These are phyloP conservation scores for Anoplolepis gracilipes DNA, from an alignment of 1,140 invertebrate genomes.

Conservation along the genomic window DNA sequence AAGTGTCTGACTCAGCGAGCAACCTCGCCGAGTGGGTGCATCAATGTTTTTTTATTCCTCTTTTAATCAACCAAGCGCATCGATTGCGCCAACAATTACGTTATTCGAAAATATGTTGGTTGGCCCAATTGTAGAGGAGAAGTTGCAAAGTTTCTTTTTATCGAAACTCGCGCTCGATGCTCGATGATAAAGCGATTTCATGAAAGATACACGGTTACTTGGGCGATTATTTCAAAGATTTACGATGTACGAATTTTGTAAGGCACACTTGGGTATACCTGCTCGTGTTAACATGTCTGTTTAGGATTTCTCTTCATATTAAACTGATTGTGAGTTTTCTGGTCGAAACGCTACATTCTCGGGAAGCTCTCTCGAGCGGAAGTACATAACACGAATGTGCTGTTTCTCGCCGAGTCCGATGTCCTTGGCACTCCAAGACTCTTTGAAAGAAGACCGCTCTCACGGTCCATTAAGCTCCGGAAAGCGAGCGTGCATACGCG, in stretches of 20 bases:
- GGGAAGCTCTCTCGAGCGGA: background rate
- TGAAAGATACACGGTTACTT: background rate
- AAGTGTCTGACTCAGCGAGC: constrained; percentile 62
- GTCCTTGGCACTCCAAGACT: constrained; percentile 5
- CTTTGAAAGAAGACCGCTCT: constrained; percentile 48
- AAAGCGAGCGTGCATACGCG: constrained; percentile 37
- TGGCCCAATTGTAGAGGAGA: background rate
- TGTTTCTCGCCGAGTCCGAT: background rate
- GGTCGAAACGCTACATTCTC: constrained; percentile 19
- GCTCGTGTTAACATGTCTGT: constrained; percentile 6
- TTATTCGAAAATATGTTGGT: constrained; percentile 41
- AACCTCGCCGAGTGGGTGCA: background rate
- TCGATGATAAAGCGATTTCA: background rate
- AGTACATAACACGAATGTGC: background rate
- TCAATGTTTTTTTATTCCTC: constrained; percentile 13
- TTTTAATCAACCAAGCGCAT: background rate
- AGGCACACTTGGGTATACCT: background rate
- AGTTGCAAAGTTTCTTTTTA: constrained; percentile 10
- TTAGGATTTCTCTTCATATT: background rate
- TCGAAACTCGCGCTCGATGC: constrained; percentile 8
- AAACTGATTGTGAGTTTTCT: constrained; percentile 54
- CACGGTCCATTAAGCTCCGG: constrained; percentile 67
- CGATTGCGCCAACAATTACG: constrained; percentile 16
- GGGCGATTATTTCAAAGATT: background rate
- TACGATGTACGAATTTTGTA: constrained; percentile 3